These are phyloP conservation scores for Hedychridium roseum DNA, from an alignment of 2,888 invertebrate genomes.

Conservation along the genomic window DNA sequence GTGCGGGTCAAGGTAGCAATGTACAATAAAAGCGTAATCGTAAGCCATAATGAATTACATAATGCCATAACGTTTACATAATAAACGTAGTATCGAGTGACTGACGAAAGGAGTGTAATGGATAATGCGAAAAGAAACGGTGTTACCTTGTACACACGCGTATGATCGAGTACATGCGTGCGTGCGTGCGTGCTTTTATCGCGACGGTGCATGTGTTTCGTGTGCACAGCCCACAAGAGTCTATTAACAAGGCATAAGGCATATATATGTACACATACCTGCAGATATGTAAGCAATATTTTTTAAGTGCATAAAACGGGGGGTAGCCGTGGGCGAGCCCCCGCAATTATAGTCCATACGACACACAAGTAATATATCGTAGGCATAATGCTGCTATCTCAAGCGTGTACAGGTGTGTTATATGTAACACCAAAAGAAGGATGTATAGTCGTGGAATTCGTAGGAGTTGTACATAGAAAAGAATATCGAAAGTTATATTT, in stretches of 20 bases:
- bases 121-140: slow-evolving; percentile 19
- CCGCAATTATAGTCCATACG: slow-evolving; percentile 24
- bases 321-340: slow-evolving; percentile 37
- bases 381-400: slow-evolving; percentile 31
- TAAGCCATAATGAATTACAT: slow-evolving; percentile 62
- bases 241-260: slow-evolving; percentile 49
- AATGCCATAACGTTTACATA: slow-evolving; percentile 61
- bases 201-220: slow-evolving; percentile 20
- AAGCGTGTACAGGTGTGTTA: slow-evolving; percentile 30
- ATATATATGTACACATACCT: no score
- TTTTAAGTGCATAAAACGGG: slow-evolving; percentile 41
- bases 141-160: slow-evolving; percentile 16
- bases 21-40: slow-evolving; percentile 55
- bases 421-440: no score
- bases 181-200: slow-evolving; percentile 16
- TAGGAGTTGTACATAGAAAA: no score
- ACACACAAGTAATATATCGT: slow-evolving; percentile 16
- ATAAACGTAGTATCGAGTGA: slow-evolving; percentile 45
- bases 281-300: slow-evolving; percentile 56
- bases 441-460: no score
- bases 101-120: slow-evolving; percentile 31
- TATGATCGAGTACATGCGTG: slow-evolving; percentile 10
- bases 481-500: slow-evolving; percentile 51
- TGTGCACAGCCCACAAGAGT: slow-evolving; percentile 51
- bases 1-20: slow-evolving; percentile 49